Percentiles rank a stretch among this genome's conserved stretches.
phyloP scores from a whole-genome alignment of 2,113 vertebrate species.

The Eclectus roratus region DNA sequence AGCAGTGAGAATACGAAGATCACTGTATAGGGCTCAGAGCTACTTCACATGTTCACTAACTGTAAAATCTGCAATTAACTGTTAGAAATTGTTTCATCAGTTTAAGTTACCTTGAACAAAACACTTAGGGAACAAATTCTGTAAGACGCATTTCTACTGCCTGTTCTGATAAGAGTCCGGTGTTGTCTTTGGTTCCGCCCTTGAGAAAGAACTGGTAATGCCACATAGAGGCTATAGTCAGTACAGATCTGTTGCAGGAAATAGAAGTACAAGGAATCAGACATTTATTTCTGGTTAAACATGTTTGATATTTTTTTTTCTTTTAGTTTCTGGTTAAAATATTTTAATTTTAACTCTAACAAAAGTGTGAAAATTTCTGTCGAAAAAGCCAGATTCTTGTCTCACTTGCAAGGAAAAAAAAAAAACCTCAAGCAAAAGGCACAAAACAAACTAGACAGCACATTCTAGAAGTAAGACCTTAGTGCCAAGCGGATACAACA shows the following conservation, averaged over 20 bases:
- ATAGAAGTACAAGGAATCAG: not conserved
- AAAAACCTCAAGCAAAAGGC: accelerated
- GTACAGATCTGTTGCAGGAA: not conserved
- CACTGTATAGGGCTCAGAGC: accelerated
- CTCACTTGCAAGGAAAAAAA: not conserved
- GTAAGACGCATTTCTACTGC: not conserved
- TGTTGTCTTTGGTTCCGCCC: not conserved
- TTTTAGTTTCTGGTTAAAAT: not conserved
- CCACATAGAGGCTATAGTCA: not conserved
- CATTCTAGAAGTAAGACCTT: not conserved
- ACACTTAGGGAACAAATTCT: not conserved
- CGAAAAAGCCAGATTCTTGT: not conserved
- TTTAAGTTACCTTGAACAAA: not conserved
- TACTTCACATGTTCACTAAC: not conserved
- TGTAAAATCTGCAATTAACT: not conserved
- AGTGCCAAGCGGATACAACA: not conserved
- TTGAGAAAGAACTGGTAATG: not conserved
- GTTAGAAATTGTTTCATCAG: not conserved
- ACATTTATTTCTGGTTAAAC: not conserved
- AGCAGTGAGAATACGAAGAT: not conserved
- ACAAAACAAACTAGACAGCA: not conserved
- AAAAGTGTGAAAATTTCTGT: not conserved
- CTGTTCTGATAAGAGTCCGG: not conserved
- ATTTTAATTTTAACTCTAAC: not conserved
- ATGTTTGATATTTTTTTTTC: not conserved